Evolutionary conservation across 2,797 vertebrate species (phyloP), one percentile per base, ranked within the genome.

Genomic region (Rallus crepitans): DNA sequence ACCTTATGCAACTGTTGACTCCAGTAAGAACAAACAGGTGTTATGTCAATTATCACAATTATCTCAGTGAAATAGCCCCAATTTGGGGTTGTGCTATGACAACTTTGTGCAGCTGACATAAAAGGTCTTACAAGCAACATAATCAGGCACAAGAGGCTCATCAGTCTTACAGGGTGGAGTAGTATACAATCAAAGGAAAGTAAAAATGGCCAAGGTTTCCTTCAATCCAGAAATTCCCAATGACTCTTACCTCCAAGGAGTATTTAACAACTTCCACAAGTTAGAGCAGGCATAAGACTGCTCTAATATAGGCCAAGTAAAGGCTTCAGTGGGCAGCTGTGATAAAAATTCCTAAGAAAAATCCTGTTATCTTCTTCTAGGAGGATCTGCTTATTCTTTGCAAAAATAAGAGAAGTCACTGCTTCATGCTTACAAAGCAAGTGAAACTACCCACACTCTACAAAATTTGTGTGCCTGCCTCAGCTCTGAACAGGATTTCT

Each of bases 91-190:
- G 50, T 50, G n/a, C 28, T 82, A 24, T 75, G 71, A 93, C 88
- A 75, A 3, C 73, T 94, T 85, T 33, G 19, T 89, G 73, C 24
- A 70, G 71, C 77, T 90, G 86, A 90, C 86, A 93, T 79, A 30
- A 93, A 90, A 93, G 68, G 33, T 70, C 86, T 84, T n/a, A 76
- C 11, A 61, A 12, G 57, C 90, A 73, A 37, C 35, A 35, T 87
- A 94, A 95, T 17, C 88, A 93, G 93, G 66, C 94, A 96, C 88
- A 70, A 73, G 95, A 95, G 94, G 90, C 94, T 89, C 93, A 31
- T 96, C 77, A 79, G n/a, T 37, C 42, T 73, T 92, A 52, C 3
- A 92, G 86, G 90, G 95, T 4, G 83, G 93, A 95, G 94, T 15
- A 80, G 47, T 4, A 8, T 64, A 73, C 56, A 76, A 72, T 83